A percentile compares a stretch with the other conserved stretches of the same genome.
phyloP scores from a whole-genome alignment of 2,113 vertebrate species.

The Pungitius pungitius region DNA sequence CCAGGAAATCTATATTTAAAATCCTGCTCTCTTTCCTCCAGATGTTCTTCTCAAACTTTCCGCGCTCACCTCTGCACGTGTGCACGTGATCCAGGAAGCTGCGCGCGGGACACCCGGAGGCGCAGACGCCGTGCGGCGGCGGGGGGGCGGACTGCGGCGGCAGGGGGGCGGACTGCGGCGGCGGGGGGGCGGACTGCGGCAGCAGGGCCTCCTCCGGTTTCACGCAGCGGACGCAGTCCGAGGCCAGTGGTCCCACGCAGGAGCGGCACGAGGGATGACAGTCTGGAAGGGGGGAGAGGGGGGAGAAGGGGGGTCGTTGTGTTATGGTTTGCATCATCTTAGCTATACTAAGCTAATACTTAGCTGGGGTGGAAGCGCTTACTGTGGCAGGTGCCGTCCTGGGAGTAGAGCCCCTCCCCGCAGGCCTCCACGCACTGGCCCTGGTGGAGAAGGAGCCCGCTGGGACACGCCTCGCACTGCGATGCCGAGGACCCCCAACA shows the following conservation, averaged over 20 bases:
- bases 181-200: slow-evolving; percentile 44
- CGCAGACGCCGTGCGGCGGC: slow-evolving; percentile 78
- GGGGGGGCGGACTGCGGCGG: slow-evolving; percentile 44
- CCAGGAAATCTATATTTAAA: too few species aligned
- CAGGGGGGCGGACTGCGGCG: slow-evolving; percentile 65
- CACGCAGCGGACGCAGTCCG: slow-evolving; percentile 82
- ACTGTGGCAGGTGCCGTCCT: slow-evolving; percentile 86
- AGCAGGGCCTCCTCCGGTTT: slow-evolving; percentile 80
- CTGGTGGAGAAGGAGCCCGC: slow-evolving; percentile 73
- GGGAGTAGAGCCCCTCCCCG: slow-evolving; percentile 86
- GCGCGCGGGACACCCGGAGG: slow-evolving; percentile 74
- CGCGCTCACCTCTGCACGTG: slow-evolving; percentile 83
- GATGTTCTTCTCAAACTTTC: background rate
- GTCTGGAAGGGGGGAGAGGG: slow-evolving; percentile 67
- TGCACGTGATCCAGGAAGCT: slow-evolving; percentile 79
- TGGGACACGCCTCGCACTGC: slow-evolving; percentile 85
- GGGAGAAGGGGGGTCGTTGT: background rate
- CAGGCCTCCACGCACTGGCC: slow-evolving; percentile 88
- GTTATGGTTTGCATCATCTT: background rate
- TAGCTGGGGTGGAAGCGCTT: slow-evolving; percentile 22
- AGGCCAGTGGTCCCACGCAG: slow-evolving; percentile 83
- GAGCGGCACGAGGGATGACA: slow-evolving; percentile 87
- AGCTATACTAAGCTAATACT: background rate
- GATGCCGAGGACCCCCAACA: slow-evolving; percentile 85
- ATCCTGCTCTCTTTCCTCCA: too few species aligned